Evolutionary conservation across 2,797 vertebrate species (phyloP).

Genomic region (Poecilia gillii): DNA sequence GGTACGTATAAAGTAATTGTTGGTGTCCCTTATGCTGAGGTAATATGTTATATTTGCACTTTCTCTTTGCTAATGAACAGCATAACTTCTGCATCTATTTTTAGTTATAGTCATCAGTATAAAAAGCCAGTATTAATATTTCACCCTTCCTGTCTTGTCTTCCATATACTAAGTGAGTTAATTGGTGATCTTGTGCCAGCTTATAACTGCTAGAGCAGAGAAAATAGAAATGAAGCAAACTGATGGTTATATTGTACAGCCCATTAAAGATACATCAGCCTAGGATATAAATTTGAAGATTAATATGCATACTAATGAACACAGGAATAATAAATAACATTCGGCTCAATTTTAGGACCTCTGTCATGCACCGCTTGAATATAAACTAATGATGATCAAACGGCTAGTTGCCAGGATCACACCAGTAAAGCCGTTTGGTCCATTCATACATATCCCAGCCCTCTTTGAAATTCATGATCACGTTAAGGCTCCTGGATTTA

Average conservation of each 20-base stretch:
- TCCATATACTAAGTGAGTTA: conserved; percentile 69
- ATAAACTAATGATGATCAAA: conserved; percentile 77
- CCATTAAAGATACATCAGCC: conserved; percentile 71
- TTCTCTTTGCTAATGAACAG: conserved; percentile 49
- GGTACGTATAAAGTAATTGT: conserved; percentile 37
- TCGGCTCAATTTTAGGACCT: conserved; percentile 61
- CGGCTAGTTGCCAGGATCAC: conserved; percentile 59
- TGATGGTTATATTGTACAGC: conserved; percentile 66
- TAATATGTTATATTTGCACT: conserved; percentile 49
- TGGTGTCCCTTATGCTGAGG: conserved; percentile 25
- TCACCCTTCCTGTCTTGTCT: conserved; percentile 52
- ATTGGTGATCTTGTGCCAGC: conserved; percentile 59
- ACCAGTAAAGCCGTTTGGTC: conserved; percentile 58
- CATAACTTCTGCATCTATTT: conserved; percentile 65
- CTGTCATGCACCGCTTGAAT: conserved; percentile 68
- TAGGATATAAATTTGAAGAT: conserved; percentile 64
- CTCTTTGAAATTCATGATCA: conserved; percentile 77
- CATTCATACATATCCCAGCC: conserved; percentile 52
- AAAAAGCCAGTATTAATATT: conserved; percentile 66
- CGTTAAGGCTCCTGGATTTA: conserved; percentile 76
- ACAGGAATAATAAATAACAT: conserved; percentile 64
- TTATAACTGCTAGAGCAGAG: conserved; percentile 63
- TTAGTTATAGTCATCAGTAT: conserved; percentile 55
- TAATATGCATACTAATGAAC: conserved; percentile 69
- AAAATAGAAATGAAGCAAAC: conserved; percentile 23